These are phyloP conservation scores for Ceyx margarethae DNA, from an alignment of 2,113 vertebrate species.

Conservation along the genomic window DNA sequence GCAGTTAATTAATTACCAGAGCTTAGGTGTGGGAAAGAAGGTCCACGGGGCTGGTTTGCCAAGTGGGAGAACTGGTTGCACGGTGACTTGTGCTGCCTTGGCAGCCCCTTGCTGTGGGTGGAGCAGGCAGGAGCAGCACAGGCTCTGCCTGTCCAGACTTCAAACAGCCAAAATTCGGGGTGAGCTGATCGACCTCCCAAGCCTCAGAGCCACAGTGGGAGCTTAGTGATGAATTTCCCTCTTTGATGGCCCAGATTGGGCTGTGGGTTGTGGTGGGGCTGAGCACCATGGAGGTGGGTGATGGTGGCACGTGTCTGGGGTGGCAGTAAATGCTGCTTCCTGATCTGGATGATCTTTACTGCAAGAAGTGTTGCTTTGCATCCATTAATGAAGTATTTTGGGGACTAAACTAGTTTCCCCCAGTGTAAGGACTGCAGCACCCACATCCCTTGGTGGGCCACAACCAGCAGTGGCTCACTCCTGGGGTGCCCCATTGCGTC, in stretches of 20 bases:
- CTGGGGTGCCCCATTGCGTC: neutral
- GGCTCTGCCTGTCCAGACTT: neutral
- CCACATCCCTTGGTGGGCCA: neutral
- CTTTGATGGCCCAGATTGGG: neutral
- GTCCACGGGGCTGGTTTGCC: neutral
- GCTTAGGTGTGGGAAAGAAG: neutral
- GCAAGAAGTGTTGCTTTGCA: neutral
- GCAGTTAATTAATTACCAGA: neutral
- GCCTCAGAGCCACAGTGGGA: neutral
- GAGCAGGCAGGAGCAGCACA: neutral
- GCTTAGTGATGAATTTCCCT: neutral
- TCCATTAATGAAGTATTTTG: neutral
- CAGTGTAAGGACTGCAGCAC: neutral
- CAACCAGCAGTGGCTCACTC: neutral
- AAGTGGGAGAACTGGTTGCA: neutral
- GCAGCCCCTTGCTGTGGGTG: neutral
- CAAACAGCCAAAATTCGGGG: neutral
- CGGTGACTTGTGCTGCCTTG: accelerated
- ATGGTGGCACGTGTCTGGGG: neutral
- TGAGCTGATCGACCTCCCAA: neutral
- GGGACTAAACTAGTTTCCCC: neutral
- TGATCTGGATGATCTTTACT: neutral
- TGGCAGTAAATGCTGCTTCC: neutral
- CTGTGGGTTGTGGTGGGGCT: neutral
- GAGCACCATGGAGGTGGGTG: accelerated